A percentile compares a stretch with the other conserved stretches of the same genome.
phyloP scores from a whole-genome alignment of 2,888 invertebrate species.

The Pheosia gnoma region DNA sequence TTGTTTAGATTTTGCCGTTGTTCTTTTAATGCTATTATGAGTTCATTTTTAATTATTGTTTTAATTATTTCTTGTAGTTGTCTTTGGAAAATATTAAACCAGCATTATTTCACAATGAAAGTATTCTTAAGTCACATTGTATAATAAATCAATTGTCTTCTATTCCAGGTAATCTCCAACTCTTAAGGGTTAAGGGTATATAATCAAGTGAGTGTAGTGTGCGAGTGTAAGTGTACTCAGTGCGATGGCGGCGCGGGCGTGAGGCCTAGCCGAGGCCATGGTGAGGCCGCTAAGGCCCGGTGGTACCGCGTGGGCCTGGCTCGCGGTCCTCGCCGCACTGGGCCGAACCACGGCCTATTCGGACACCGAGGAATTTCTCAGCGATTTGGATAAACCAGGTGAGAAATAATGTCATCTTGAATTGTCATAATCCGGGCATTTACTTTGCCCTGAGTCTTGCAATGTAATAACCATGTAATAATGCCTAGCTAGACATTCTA shows the following conservation, averaged over 20 bases:
- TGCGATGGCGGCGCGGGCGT: slow-evolving; percentile 57
- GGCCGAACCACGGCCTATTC: slow-evolving; percentile 78
- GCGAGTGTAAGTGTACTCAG: slow-evolving; percentile 53
- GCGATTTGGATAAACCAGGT: slow-evolving; percentile 86
- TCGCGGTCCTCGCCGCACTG: slow-evolving; percentile 72
- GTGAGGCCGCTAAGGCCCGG: slow-evolving; percentile 44
- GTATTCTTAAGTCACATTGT: not conserved
- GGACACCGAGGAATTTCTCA: slow-evolving; percentile 83
- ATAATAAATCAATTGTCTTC: slow-evolving; percentile 5
- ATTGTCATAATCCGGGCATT: not conserved
- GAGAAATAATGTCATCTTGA: slow-evolving; percentile 30
- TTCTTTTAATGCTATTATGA: not conserved
- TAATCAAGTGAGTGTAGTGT: slow-evolving; percentile 46
- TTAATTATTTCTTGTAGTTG: not conserved
- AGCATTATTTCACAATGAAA: no score
- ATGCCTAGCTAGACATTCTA: no score
- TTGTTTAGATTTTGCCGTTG: not conserved
- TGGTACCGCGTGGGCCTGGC: slow-evolving; percentile 72
- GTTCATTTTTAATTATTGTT: not conserved
- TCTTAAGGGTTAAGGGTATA: slow-evolving; percentile 26
- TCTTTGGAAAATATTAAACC: not conserved
- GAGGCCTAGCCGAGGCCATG: slow-evolving; percentile 47
- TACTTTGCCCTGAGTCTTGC: no score
- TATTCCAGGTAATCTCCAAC: slow-evolving; percentile 46
- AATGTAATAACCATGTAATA: no score